These are phyloP conservation scores for Sclerurus mexicanus DNA, from an alignment of 2,113 vertebrate species.

Conservation along the genomic window DNA sequence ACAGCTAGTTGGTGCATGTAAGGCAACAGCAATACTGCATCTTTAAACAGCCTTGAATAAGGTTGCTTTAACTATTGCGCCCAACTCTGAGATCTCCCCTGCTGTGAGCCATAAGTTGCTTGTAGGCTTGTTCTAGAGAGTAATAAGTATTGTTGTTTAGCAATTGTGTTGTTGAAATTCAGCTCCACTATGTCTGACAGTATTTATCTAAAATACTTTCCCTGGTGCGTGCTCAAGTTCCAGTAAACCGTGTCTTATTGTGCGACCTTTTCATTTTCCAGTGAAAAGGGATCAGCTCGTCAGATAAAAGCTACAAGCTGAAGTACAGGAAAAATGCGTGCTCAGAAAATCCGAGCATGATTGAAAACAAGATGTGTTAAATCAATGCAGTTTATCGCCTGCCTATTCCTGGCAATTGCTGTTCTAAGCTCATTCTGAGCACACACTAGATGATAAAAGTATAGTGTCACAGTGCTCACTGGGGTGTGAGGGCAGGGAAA, in stretches of 20 bases:
- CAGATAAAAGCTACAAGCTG: conserved; percentile 86
- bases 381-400: conserved; percentile 89
- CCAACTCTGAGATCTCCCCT: conserved; percentile 60
- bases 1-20: background rate
- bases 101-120: conserved; percentile 74
- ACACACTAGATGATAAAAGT: conserved; percentile 84
- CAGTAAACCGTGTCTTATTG: conserved; percentile 89
- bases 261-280: conserved; percentile 89
- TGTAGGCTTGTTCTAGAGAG: conserved; percentile 76
- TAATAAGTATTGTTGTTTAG: conserved; percentile 87
- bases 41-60: conserved; percentile 39
- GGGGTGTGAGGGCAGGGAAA: conserved; percentile 77
- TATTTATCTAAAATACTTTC: conserved; percentile 90
- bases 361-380: conserved; percentile 90
- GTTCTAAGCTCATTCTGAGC: conserved; percentile 85
- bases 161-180: conserved; percentile 85
- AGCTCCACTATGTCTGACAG: conserved; percentile 85
- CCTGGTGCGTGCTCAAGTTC: conserved; percentile 83
- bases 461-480: conserved; percentile 77
- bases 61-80: conserved; percentile 43
- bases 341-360: conserved; percentile 88
- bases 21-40: conserved; percentile 29
- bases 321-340: conserved; percentile 85
- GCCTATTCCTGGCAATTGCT: conserved; percentile 85
- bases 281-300: conserved; percentile 86